Evolutionary conservation across 2,113 vertebrate genomes (phyloP).

Genomic region (Vidua chalybeata): DNA sequence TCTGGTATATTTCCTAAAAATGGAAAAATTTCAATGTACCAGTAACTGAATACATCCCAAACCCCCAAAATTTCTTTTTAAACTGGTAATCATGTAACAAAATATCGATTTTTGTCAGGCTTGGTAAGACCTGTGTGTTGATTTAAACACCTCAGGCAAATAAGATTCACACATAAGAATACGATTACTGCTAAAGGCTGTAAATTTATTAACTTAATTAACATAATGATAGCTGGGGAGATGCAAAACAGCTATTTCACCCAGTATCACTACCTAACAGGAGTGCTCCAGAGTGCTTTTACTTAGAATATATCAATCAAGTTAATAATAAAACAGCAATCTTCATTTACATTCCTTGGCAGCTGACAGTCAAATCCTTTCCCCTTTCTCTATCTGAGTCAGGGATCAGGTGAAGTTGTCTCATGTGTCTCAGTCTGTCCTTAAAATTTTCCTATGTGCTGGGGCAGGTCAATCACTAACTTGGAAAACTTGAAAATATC

Average conservation of each 20-base stretch:
- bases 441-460: background rate
- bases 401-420: background rate
- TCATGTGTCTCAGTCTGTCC: background rate
- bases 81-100: background rate
- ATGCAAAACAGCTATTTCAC: constrained; percentile 24
- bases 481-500: background rate
- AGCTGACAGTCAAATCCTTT: background rate
- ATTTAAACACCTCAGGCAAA: constrained; percentile 12
- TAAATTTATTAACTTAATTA: constrained; percentile 56
- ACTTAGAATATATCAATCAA: background rate
- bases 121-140: background rate
- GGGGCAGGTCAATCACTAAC: background rate
- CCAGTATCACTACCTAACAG: background rate
- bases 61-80: background rate
- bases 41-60: background rate
- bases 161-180: background rate
- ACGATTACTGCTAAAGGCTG: background rate
- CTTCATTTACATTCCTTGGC: background rate
- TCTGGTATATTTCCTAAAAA: background rate
- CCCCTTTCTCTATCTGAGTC: background rate
- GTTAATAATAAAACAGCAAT: background rate
- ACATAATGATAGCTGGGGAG: constrained; percentile 25
- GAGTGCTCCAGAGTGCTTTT: background rate
- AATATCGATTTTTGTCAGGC: background rate
- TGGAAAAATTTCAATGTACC: background rate